Evolutionary conservation across 1,140 invertebrate species (phyloP), one percentile per base, ranked within the genome.

Genomic region (Heliconius hermathena): DNA sequence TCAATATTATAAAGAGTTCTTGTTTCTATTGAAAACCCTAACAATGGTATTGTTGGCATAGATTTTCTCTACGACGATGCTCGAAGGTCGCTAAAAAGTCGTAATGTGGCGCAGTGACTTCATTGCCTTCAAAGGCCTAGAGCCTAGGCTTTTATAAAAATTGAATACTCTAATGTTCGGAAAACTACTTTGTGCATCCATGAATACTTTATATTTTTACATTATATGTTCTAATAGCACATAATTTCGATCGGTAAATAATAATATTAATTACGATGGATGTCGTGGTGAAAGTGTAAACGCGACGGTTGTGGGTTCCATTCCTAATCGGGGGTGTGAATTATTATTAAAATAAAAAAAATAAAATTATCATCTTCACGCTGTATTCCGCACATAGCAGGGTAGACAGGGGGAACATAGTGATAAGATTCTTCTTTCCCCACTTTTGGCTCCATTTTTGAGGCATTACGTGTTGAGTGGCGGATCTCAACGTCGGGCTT

Each of bases 21-120:
- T 72, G 76, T 80, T 75, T 82, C 76, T 74, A 80, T 82, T 80
- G 26, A 77, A 82, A 74, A 52, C 57, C 54, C 66, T 73, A 84
- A 82, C 77, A 71, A 80, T 81, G 77, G 71, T 76, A 77, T 82
- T 75, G 80, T 81, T 81, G 85, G 73, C 81, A 84, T 82, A 83
- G 83, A 84, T 85, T 87, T 85, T 85, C 82, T 81, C 75, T 74
- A 38, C 54, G 81, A 78, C 74, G 83, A 83, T 84, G 83, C 83
- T 78, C 86, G 83, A 83, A 85, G 83, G 84, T 78, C 86, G 83
- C 84, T 87, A 87, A 87, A 86, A 88, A 84, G 84, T 87, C 83
- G 83, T 84, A 86, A 84, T 83, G 80, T 83, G 77, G 83, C 78
- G 82, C 83, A 83, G 78, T 81, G 84, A 89, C 89, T 90, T 88